These are phyloP conservation scores for Cinclus mexicanus DNA, from an alignment of 2,113 vertebrate genomes.

Conservation along the genomic window DNA sequence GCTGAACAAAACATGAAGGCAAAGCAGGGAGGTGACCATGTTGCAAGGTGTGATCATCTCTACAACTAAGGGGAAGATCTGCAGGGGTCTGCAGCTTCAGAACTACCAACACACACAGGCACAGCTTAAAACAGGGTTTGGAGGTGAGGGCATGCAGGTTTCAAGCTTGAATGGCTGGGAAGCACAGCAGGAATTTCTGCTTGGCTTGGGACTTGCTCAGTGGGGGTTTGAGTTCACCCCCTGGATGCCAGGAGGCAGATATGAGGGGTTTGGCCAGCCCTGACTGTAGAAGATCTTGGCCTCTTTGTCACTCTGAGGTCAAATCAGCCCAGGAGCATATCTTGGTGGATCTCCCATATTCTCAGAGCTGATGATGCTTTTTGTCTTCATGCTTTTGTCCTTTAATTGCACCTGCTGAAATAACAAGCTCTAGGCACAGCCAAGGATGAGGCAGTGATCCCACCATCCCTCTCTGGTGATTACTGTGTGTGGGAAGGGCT, in stretches of 20 bases:
- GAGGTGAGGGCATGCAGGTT: not conserved
- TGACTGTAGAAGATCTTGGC: fast-evolving
- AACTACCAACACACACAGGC: not conserved
- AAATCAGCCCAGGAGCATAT: fast-evolving
- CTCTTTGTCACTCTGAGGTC: not conserved
- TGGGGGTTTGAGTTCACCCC: not conserved
- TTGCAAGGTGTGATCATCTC: not conserved
- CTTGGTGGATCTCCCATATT: not conserved
- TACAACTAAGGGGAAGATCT: fast-evolving
- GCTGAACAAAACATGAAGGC: not conserved
- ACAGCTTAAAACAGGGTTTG: not conserved
- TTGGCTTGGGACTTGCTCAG: not conserved
- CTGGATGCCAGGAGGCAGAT: not conserved
- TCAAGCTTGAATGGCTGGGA: not conserved
- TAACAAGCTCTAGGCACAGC: fast-evolving
- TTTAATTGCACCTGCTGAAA: not conserved
- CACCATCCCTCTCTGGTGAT: fast-evolving
- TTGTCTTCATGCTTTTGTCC: not conserved
- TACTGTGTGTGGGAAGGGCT: not conserved
- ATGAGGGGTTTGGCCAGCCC: not conserved
- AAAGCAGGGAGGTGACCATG: not conserved
- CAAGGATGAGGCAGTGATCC: not conserved
- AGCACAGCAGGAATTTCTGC: not conserved
- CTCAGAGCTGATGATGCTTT: not conserved
- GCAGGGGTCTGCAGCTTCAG: not conserved